A percentile compares a stretch with the other conserved stretches of the same genome.
phyloP scores from a whole-genome alignment of 2,797 vertebrate genomes.

The Rhabdomys pumilio region DNA sequence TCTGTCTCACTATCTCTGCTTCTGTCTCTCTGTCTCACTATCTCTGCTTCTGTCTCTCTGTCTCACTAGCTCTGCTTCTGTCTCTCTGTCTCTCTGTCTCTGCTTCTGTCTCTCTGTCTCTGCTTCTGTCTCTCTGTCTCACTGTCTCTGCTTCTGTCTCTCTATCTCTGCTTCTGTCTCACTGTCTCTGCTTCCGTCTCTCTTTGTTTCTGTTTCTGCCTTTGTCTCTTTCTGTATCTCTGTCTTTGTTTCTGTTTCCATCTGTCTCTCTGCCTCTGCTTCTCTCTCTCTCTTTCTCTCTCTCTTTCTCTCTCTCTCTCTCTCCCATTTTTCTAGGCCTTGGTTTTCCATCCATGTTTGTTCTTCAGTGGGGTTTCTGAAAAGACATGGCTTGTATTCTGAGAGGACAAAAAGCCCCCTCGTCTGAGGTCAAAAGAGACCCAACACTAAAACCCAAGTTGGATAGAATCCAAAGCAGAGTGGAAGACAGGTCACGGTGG shows the following conservation, averaged over 20 bases:
- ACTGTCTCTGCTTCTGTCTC: no score
- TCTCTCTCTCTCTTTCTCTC: not conserved
- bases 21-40: not conserved
- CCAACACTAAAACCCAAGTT: not conserved
- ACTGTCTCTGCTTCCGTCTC: no score
- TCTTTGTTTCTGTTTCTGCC: not conserved
- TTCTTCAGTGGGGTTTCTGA: not conserved
- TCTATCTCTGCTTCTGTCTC: no score
- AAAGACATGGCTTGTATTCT: not conserved
- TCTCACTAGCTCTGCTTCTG: not conserved
- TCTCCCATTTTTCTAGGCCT: not conserved
- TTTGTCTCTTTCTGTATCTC: no score
- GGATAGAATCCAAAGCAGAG: not conserved
- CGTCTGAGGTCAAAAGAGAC: not conserved
- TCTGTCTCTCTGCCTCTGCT: no score
- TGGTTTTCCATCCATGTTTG: not conserved
- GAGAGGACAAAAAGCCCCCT: not conserved
- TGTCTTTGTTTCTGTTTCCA: no score
- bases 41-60: not conserved
- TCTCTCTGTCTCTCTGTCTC: not conserved
- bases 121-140: no score
- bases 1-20: no score
- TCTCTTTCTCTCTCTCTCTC: no score
- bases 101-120: not conserved
- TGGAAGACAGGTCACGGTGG: accelerated